A percentile compares a stretch with the other conserved stretches of the same genome.
Evolutionary conservation across 1,140 invertebrate genomes (phyloP).

Genomic region (Trachymyrmex septentrionalis): DNA sequence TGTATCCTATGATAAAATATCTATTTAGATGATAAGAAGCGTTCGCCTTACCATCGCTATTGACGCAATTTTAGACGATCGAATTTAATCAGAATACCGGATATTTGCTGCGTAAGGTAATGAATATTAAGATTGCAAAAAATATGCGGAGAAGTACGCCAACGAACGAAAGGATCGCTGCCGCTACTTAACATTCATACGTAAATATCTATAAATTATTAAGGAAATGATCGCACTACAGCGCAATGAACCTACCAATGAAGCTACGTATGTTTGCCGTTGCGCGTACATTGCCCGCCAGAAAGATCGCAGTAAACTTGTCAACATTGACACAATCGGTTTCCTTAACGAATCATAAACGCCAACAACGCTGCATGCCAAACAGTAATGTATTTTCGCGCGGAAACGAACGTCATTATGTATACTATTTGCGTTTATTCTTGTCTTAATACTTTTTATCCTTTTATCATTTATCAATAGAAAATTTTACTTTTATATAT

Average conservation of each 20-base stretch:
- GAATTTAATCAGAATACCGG: not conserved
- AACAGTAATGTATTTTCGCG: slow-evolving; percentile 24
- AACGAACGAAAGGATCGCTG: not conserved
- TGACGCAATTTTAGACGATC: not conserved
- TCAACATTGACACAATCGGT: slow-evolving; percentile 39
- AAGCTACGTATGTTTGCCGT: not conserved
- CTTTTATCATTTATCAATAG: not conserved
- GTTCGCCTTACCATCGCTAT: not conserved
- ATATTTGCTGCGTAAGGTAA: not conserved
- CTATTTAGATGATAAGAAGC: slow-evolving; percentile 9
- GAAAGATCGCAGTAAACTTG: slow-evolving; percentile 57
- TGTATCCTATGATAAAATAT: slow-evolving; percentile 60
- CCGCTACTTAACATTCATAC: slow-evolving; percentile 30
- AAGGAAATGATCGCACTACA: not conserved
- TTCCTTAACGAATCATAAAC: slow-evolving; percentile 56
- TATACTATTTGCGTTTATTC: not conserved
- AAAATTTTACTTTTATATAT: not conserved
- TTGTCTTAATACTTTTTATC: not conserved
- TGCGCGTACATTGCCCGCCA: not conserved
- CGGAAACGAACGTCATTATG: not conserved
- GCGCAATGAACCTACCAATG: slow-evolving; percentile 24
- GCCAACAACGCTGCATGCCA: not conserved
- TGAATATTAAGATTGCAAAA: slow-evolving; percentile 12
- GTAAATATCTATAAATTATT: slow-evolving; percentile 50
- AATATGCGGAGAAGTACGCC: not conserved